phyloP scores from a whole-genome alignment of 2,888 invertebrate genomes.

The Cheilosia soror region DNA sequence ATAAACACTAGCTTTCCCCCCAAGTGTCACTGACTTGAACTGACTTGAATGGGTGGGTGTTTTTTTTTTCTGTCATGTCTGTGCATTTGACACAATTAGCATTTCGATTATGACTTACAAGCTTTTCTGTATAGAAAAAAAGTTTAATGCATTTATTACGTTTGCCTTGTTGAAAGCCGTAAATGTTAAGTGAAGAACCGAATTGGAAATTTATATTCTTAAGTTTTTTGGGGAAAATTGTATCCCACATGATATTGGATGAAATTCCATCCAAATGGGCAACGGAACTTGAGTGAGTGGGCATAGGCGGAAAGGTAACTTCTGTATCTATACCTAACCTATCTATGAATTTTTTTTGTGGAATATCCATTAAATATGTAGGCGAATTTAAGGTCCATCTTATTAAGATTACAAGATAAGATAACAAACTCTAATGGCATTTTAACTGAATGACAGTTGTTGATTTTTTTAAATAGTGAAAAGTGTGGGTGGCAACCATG shows the following conservation, averaged over 20 bases:
- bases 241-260: slow-evolving; percentile 21
- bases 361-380: neutral
- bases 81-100: slow-evolving; percentile 30
- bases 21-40: neutral
- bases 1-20: slow-evolving; percentile 6
- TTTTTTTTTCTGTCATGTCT: slow-evolving; percentile 21
- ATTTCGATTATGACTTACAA: slow-evolving; percentile 16
- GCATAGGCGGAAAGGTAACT: neutral
- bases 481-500: neutral
- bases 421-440: slow-evolving; percentile 15
- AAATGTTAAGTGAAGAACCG: slow-evolving; percentile 10
- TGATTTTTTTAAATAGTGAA: neutral
- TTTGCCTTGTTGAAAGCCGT: neutral
- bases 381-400: slow-evolving; percentile 10
- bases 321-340: slow-evolving; percentile 29
- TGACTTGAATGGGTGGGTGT: slow-evolving; percentile 22
- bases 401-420: slow-evolving; percentile 28
- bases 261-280: slow-evolving; percentile 12
- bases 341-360: slow-evolving; percentile 9
- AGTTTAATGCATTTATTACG: too few species aligned
- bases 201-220: slow-evolving; percentile 31
- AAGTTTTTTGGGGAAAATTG: neutral
- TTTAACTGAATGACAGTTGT: slow-evolving; percentile 14
- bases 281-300: slow-evolving; percentile 13
- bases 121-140: neutral